These are phyloP conservation scores for Aegithalos caudatus DNA, from an alignment of 2,113 vertebrate species.

Conservation along the genomic window DNA sequence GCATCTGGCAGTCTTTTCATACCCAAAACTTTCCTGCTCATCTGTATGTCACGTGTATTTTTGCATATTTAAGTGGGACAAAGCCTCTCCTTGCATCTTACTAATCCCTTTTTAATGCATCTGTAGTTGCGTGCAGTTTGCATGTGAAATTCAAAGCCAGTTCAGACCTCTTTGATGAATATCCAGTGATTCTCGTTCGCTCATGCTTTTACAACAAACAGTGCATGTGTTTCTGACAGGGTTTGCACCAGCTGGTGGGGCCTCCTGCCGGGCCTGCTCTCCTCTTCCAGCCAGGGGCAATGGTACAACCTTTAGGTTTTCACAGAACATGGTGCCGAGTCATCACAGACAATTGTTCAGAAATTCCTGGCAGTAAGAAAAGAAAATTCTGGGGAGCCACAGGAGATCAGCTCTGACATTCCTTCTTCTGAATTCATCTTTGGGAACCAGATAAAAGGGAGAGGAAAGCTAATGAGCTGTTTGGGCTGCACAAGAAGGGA, in stretches of 20 bases:
- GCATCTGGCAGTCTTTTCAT: background rate
- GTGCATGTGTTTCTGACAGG: background rate
- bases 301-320: background rate
- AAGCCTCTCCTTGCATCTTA: background rate
- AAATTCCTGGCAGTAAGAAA: background rate
- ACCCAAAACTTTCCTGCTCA: background rate
- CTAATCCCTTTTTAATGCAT: background rate
- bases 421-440: background rate
- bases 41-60: background rate
- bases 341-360: background rate
- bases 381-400: background rate
- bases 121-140: background rate
- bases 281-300: background rate
- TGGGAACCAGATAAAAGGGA: background rate
- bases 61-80: background rate
- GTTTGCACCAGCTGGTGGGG: background rate
- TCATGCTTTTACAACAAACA: background rate
- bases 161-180: background rate
- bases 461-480: background rate
- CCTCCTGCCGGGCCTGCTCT: background rate
- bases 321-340: background rate
- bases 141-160: background rate
- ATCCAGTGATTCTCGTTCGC: background rate
- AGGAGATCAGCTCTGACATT: background rate
- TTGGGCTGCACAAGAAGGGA: background rate